Evolutionary conservation across 2,113 vertebrate genomes (phyloP).

Genomic region (Laticauda colubrina): DNA sequence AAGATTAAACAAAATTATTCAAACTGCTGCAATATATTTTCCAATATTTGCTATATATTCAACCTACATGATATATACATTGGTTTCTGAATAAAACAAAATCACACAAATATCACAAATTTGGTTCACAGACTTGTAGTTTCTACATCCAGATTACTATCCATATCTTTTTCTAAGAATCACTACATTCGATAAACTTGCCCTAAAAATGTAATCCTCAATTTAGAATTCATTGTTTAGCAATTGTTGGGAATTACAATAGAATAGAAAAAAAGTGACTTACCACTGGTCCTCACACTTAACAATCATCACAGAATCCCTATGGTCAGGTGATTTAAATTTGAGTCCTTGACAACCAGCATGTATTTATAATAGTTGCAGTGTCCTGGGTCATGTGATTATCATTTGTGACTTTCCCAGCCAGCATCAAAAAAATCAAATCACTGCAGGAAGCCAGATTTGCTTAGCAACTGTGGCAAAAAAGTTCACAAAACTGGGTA

Average conservation of each 20-base stretch:
- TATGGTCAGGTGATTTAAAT: neutral
- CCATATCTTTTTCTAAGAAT: neutral
- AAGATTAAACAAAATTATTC: neutral
- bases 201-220: neutral
- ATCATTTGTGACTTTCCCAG: neutral
- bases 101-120: constrained; percentile 30
- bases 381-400: neutral
- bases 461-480: neutral
- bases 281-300: neutral
- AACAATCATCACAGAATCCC: neutral
- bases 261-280: neutral
- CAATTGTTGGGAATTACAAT: neutral
- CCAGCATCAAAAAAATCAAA: neutral
- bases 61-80: constrained; percentile 16
- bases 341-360: neutral
- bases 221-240: neutral
- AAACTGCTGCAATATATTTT: constrained; percentile 13
- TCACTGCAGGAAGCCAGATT: neutral
- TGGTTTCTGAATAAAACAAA: constrained; percentile 24
- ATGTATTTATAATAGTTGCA: neutral
- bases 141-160: constrained; percentile 36
- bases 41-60: constrained; percentile 34
- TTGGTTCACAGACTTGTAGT: constrained; percentile 1
- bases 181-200: neutral
- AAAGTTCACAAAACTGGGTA: neutral